Base-by-base conservation (phyloP, 2,113 vertebrate species). In the Thermophis baileyi region DNA sequence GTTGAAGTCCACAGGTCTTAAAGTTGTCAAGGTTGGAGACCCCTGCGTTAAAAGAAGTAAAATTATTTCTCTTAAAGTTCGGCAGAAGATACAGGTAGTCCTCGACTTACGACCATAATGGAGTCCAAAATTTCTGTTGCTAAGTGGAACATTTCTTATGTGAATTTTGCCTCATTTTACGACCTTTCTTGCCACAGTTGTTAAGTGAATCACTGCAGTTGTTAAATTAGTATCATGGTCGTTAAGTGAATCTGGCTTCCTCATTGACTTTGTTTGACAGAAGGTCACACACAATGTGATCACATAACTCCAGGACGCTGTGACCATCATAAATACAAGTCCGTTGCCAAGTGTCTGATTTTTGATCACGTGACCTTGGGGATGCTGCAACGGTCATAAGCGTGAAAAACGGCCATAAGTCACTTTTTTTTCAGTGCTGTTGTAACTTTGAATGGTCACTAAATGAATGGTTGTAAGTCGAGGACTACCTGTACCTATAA, bases 291-390 rank as follows among this genome's bases (percentile, higher is more conserved):
- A 24, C 2, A 57, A 25, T 0, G 8, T 2, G 8, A 25, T 25
- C 8, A 57, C 7, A 0, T 3, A 3, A 25, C 7, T 6, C 55
- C 8, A 24, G 55, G 55, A 9, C 0, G 2, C 7, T 57, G 22
- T 3, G 24, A 25, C 55, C 55, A 1, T 57, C 55, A 57, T 57
- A 57, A 57, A 25, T 57, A 57, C 8, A 2, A 57, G 55, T 8
- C 55, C 25, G 55, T 8, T 55, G 9, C 25, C 25, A 27, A 60
- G 25, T 3, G 25, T 1, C 25, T 4, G 57, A 60, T 11, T 60
- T 60, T 27, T 27, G 25, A 60, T 60, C 57, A 1, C 25, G 3
- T 60, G 8, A 11, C 3, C 9, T 11, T 4, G 24, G 8, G 54
- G 54, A 57, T 57, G 54, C 54, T 9, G 22, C 54, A 57, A 57